Evolutionary conservation across 2,888 invertebrate genomes (phyloP).

Genomic region (Kuschelorhynchus macadamiae): DNA sequence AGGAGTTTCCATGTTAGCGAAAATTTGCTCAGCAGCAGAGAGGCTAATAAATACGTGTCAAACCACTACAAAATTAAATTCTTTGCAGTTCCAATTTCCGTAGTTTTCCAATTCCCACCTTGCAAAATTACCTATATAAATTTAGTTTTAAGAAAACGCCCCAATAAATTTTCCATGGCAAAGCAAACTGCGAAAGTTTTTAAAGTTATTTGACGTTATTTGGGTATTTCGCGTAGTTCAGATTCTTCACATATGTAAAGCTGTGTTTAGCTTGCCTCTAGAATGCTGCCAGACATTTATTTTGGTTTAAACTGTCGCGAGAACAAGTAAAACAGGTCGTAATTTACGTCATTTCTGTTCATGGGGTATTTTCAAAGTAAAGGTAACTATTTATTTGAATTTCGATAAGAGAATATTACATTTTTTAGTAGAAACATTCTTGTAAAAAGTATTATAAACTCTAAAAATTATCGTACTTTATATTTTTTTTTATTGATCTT

Average conservation of each 20-base stretch:
- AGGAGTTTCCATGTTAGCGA: not conserved
- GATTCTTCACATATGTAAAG: conserved; percentile 43
- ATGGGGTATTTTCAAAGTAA: not conserved
- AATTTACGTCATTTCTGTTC: not conserved
- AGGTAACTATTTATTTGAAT: not conserved
- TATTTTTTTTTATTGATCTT: too few relatives aligned
- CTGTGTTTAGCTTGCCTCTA: conserved; percentile 31
- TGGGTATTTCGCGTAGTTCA: conserved; percentile 34
- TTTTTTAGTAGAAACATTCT: too few relatives aligned
- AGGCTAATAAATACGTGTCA: not conserved
- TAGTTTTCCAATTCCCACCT: conserved; percentile 23
- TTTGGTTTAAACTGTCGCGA: conserved; percentile 34
- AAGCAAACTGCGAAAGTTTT: conserved; percentile 29
- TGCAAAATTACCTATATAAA: conserved; percentile 35
- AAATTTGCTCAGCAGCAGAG: not conserved
- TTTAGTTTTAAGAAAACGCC: conserved; percentile 18
- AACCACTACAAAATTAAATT: conserved; percentile 8
- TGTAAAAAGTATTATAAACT: too few relatives aligned
- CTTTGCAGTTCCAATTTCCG: conserved; percentile 12
- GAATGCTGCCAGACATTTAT: conserved; percentile 30
- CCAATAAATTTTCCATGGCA: conserved; percentile 26
- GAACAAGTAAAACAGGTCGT: conserved; percentile 23
- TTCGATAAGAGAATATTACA: not conserved
- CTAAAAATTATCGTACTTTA: too few relatives aligned
- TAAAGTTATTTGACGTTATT: conserved; percentile 38